phyloP scores from a whole-genome alignment of 2,888 invertebrate species.

The Melinopterus prodromus region DNA sequence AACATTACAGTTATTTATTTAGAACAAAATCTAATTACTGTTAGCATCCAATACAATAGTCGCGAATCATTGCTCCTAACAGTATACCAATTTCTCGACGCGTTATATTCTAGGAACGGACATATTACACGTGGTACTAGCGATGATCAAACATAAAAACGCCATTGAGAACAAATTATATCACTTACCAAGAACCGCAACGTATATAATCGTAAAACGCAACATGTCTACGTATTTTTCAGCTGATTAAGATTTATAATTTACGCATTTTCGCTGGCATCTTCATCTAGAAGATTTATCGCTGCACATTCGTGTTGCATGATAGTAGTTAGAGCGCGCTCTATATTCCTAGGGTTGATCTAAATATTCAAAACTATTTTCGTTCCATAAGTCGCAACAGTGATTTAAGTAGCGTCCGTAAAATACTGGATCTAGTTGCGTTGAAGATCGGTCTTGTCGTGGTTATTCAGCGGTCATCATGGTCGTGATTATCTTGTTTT shows the following conservation, averaged over 20 bases:
- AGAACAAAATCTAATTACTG: neutral
- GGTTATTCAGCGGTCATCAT: neutral
- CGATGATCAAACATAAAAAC: neutral
- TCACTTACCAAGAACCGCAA: neutral
- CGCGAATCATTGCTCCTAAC: neutral
- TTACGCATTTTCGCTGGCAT: neutral
- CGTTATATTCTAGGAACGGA: too few species aligned
- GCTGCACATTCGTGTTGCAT: neutral
- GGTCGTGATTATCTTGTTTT: neutral
- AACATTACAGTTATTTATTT: too few species aligned
- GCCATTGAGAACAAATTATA: neutral
- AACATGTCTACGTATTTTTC: neutral
- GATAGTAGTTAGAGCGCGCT: neutral
- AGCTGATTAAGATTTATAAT: neutral
- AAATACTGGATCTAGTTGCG: neutral
- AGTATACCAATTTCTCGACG: neutral
- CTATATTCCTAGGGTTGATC: neutral
- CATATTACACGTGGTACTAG: too few species aligned
- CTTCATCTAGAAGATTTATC: neutral
- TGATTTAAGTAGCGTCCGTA: neutral
- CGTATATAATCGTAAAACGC: neutral
- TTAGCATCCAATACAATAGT: neutral
- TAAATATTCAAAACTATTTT: neutral
- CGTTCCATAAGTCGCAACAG: neutral
- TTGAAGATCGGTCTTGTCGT: neutral